A percentile compares a stretch with the other conserved stretches of the same genome.
Conservation (phyloP, 2,797 vertebrate species). For the Chelmon rostratus region DNA sequence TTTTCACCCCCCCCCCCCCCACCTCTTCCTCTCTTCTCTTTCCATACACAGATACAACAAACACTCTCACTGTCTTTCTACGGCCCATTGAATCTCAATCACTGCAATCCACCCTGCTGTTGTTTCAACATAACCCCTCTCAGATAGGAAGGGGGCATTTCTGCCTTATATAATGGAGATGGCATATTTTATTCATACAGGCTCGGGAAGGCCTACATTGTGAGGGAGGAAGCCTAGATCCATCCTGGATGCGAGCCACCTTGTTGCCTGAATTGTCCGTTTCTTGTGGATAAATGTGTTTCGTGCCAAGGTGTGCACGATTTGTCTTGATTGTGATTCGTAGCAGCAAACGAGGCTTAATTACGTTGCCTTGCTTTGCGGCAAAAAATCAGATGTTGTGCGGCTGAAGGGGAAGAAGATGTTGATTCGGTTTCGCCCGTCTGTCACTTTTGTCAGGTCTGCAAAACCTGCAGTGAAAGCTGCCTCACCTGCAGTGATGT, state of each 20-base stretch:
- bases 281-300: neutral
- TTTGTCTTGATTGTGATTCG: neutral
- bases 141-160: constrained; percentile 19
- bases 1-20: neutral
- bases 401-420: neutral
- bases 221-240: constrained; percentile 35
- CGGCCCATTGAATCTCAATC: constrained; percentile 34
- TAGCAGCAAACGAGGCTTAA: neutral
- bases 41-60: constrained; percentile 27
- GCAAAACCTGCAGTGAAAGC: constrained; percentile 36
- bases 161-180: constrained; percentile 69
- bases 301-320: constrained; percentile 10
- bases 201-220: constrained; percentile 48
- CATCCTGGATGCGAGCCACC: constrained; percentile 50
- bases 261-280: constrained; percentile 32
- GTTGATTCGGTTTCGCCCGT: neutral
- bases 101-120: constrained; percentile 47
- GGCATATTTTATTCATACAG: constrained; percentile 76
- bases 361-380: constrained; percentile 19
- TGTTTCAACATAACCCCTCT: constrained; percentile 12
- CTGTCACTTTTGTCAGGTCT: constrained; percentile 33
- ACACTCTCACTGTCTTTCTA: constrained; percentile 13
- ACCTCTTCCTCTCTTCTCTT: neutral
- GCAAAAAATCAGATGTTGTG: neutral
- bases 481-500: constrained; percentile 34